Evolutionary conservation across 2,888 invertebrate species (phyloP), one percentile per base, ranked within the genome.

Genomic region (Lobophora halterata): DNA sequence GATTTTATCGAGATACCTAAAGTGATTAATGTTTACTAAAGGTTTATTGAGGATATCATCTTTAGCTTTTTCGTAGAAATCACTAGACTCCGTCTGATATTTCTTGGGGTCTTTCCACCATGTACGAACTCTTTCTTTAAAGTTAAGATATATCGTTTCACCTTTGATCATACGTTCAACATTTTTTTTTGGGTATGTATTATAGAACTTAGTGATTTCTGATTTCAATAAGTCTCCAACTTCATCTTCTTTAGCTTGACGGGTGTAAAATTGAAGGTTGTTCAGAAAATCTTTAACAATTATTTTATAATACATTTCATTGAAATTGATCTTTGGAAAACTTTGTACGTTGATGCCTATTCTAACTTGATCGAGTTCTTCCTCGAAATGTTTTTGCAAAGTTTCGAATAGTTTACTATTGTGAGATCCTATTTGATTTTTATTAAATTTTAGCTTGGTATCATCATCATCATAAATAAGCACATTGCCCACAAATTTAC

Each of bases 161-260:
- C 24, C 17, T 41, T 57, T 52, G 3, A 48, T 14, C 9, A 27
- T 37, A 11, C 18, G 10, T 17, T 38, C 16, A n/a, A 1, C 13
- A 2, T 23, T 21, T 23, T 32, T 9, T n/a, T 27, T 11, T 23
- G n/a, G n/a, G n/a, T 30, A 29, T 8, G 14, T 8, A 10, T 6
- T 23, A 16, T 38, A 32, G 8, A 3, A 8, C 3, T 29, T 11
- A 4, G 33, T 32, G 1, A 59, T 52, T 41, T 59, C 54, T 3
- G 39, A 24, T 26, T 51, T 58, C 5, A 54, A 29, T 28, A 55
- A 24, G 1, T 5, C 23, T 52, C 56, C 56, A n/a, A 60, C 46
- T 3, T 46, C 40, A 7, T 52, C 51, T 32, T 60, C 58, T 14
- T 38, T 47, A 1, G 49, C 51, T 43, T 60, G 59, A 44, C 58